phyloP scores from a whole-genome alignment of 2,888 invertebrate species.

The Eupithecia dodoneata region DNA sequence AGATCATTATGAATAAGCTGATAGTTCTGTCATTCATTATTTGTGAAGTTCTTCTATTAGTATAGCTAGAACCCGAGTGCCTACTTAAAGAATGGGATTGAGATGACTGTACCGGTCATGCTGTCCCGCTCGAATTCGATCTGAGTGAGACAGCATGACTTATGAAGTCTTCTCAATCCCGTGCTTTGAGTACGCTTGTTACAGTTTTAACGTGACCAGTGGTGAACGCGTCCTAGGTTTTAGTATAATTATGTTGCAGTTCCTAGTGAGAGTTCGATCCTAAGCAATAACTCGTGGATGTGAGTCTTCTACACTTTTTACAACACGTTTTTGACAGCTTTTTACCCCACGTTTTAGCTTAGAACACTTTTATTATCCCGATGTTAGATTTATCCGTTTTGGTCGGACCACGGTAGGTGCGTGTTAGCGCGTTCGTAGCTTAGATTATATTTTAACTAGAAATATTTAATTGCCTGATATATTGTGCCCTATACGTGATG shows the following conservation, averaged over 20 bases:
- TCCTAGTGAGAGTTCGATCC: slow-evolving; percentile 63
- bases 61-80: background rate
- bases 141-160: background rate
- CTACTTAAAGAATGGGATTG: too few relatives aligned
- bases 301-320: slow-evolving; percentile 65
- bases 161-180: background rate
- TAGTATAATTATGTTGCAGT: slow-evolving; percentile 55
- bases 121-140: background rate
- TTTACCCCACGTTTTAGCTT: slow-evolving; percentile 53
- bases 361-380: slow-evolving; percentile 40
- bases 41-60: background rate
- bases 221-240: slow-evolving; percentile 17
- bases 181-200: background rate
- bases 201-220: background rate
- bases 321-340: slow-evolving; percentile 51
- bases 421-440: slow-evolving; percentile 28
- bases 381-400: slow-evolving; percentile 26
- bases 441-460: slow-evolving; percentile 38
- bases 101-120: background rate
- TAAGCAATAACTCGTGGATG: slow-evolving; percentile 82
- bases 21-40: too few relatives aligned
- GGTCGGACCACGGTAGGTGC: slow-evolving; percentile 25
- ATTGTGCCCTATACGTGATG: slow-evolving; percentile 46
- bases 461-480: slow-evolving; percentile 42
- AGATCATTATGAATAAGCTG: background rate